phyloP scores from a whole-genome alignment of 2,888 invertebrate species.

The Hanleya hanleyi region DNA sequence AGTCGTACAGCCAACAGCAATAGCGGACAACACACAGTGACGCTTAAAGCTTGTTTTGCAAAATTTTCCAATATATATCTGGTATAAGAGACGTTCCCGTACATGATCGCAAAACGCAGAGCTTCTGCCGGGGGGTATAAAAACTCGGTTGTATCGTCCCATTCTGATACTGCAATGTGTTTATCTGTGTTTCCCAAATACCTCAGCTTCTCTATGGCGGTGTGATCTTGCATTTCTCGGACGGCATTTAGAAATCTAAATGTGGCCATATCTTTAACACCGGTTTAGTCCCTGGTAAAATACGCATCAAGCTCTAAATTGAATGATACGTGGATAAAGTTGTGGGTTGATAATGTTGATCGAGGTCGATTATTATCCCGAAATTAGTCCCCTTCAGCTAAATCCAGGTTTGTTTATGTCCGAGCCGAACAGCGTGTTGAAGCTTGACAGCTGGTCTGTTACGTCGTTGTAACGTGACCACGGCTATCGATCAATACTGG shows the following conservation, averaged over 20 bases:
- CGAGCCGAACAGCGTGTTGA: no score
- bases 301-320: no score
- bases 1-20: not conserved
- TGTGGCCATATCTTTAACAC: no score
- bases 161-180: not conserved
- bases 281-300: no score
- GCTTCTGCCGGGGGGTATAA: conserved; percentile 4
- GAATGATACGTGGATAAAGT: no score
- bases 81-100: not conserved
- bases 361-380: no score
- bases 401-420: no score
- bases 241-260: not conserved
- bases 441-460: no score
- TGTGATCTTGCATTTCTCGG: not conserved
- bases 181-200: not conserved
- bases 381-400: no score
- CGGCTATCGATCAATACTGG: no score
- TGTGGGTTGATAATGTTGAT: no score
- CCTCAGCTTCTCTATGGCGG: not conserved
- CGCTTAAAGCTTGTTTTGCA: not conserved
- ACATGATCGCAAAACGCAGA: conserved; percentile 12
- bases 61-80: not conserved
- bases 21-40: not conserved
- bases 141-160: not conserved
- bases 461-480: no score